Percentiles rank a stretch among this genome's conserved stretches.
phyloP scores from a whole-genome alignment of 2,888 invertebrate species.

The Rhagium mordax region DNA sequence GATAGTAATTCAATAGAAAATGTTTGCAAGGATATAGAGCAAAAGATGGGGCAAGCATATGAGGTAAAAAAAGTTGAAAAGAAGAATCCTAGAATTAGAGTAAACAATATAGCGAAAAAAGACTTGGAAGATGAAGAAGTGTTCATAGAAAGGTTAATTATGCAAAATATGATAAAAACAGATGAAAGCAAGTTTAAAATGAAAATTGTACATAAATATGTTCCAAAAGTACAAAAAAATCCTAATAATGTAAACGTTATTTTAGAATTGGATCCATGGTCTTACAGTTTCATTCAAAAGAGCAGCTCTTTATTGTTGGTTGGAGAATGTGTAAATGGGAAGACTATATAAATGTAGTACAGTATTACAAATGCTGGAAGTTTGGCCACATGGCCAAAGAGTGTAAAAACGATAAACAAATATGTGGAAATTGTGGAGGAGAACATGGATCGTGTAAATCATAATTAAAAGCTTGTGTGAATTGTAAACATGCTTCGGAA shows the following conservation, averaged over 20 bases:
- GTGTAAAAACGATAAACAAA: slow-evolving; percentile 9
- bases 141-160: slow-evolving; percentile 3
- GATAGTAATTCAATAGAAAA: slow-evolving; percentile 10
- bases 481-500: slow-evolving; percentile 34
- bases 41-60: slow-evolving; percentile 9
- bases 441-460: slow-evolving; percentile 21
- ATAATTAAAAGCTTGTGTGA: slow-evolving; percentile 1
- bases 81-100: slow-evolving; percentile 23
- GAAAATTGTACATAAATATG: background rate
- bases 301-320: slow-evolving; percentile 13
- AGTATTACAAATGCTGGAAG: slow-evolving; percentile 29
- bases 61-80: slow-evolving; percentile 28
- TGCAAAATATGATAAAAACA: slow-evolving; percentile 20
- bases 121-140: slow-evolving; percentile 15
- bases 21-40: slow-evolving; percentile 11
- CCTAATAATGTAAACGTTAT: background rate
- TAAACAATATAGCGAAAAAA: background rate
- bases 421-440: slow-evolving; percentile 21
- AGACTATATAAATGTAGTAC: slow-evolving; percentile 13
- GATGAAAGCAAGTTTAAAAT: background rate
- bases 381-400: slow-evolving; percentile 27
- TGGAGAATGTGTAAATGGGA: slow-evolving; percentile 13
- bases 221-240: background rate
- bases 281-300: background rate
- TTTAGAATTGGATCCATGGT: slow-evolving; percentile 5